Evolutionary conservation across 2,113 vertebrate genomes (phyloP).

Genomic region (Elaphurus davidianus): DNA sequence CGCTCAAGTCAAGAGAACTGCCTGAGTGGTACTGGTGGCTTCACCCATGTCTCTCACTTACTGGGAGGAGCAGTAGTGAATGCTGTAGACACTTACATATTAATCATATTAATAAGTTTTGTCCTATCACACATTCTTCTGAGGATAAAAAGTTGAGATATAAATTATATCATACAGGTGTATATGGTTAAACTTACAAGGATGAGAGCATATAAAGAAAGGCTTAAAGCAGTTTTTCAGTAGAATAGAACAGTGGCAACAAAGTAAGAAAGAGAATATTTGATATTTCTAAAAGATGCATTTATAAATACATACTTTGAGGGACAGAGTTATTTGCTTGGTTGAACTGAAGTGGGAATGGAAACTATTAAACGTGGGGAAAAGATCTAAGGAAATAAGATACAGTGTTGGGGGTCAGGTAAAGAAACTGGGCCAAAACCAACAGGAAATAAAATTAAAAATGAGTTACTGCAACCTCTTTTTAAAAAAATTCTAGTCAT

Average conservation of each 20-base stretch:
- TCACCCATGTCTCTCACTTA: background rate
- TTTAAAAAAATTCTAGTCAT: background rate
- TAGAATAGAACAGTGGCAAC: background rate
- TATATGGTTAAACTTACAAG: background rate
- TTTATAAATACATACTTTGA: conserved; percentile 1
- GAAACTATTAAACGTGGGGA: background rate
- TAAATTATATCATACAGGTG: background rate
- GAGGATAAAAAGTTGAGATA: background rate
- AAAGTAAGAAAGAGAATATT: background rate
- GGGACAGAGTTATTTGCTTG: background rate
- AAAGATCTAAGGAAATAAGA: background rate
- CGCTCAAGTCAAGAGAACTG: background rate
- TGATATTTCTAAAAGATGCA: background rate
- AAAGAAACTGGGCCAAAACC: background rate
- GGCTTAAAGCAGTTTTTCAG: background rate
- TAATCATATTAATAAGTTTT: background rate
- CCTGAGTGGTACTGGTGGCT: background rate
- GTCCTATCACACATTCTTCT: background rate
- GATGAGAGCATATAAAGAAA: background rate
- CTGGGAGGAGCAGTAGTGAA: background rate
- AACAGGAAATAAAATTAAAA: background rate
- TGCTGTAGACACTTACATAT: background rate
- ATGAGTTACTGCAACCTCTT: background rate
- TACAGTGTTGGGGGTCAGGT: background rate
- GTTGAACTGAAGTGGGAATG: background rate